Base-by-base conservation (phyloP, 2,888 invertebrate genomes). In the Mythimna lalbum region DNA sequence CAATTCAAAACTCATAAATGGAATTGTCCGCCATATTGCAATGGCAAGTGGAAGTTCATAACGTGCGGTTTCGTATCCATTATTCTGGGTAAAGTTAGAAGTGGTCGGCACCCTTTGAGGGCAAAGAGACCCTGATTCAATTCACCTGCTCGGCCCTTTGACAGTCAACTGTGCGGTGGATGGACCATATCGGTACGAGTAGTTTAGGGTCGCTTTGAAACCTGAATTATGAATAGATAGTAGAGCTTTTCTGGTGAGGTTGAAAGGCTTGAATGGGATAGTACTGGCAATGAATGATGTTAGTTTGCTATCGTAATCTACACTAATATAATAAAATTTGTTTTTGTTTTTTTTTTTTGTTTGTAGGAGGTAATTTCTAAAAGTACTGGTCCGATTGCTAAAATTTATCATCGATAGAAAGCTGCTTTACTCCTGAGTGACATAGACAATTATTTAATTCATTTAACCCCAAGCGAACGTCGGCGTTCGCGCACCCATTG, bases 31-130 rank as follows among this genome's bases (percentile, higher is more conserved):
- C 78, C 76, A 82, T 85, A 61, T 81, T 80, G 80, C 78, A 80
- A 86, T 87, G 83, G 77, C 73, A 81, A 86, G 84, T 83, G 79
- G 79, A 90, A 92, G 86, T 92, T 90, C 88, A 84, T 88, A 89
- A 84, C 87, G 81, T 90, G 93, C 86, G 93, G 93, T 92, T 87
- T 87, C 83, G 81, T 86, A 88, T 93, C 94, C 94, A 94, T 94
- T 94, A 94, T 94, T 92, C 89, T 76, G 88, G 89, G 90, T 90
- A 91, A 89, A 94, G 93, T 93, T 93, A 88, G 89, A 90, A 93
- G 93, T 92, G 93, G 85, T 83, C 81, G 83, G 82, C 85, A 86
- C 87, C 87, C 82, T 90, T 89, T 87, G 90, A 90, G 90, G 85
- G 85, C 89, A 88, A 86, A 88, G 89, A 87, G 89, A 87, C 87